phyloP scores from a whole-genome alignment of 2,888 invertebrate genomes.

The Sialis fuliginosa region DNA sequence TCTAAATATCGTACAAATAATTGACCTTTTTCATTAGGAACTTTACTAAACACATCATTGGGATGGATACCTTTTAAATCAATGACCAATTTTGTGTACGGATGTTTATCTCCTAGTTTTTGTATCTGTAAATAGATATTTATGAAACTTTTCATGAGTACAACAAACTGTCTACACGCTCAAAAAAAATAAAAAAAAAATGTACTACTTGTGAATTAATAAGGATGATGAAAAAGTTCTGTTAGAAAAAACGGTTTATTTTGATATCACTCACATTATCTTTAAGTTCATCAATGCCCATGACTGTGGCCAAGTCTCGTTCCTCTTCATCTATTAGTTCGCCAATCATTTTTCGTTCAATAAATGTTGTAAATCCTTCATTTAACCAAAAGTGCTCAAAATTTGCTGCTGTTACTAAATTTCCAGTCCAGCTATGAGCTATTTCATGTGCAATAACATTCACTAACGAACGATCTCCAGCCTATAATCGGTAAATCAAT shows the following conservation, averaged over 20 bases:
- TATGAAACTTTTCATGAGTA: background rate
- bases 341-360: slow-evolving; percentile 72
- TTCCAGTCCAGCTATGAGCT: slow-evolving; percentile 90
- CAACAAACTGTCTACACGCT: slow-evolving; percentile 18
- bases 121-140: slow-evolving; percentile 24
- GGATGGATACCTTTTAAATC: slow-evolving; percentile 68
- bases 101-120: slow-evolving; percentile 40
- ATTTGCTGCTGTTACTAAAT: slow-evolving; percentile 81
- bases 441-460: slow-evolving; percentile 91
- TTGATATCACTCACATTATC: slow-evolving; percentile 44
- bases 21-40: slow-evolving; percentile 89
- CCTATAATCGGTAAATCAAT: slow-evolving; percentile 31
- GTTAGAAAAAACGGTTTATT: background rate
- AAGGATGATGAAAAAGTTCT: background rate
- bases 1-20: slow-evolving; percentile 79
- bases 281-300: slow-evolving; percentile 56
- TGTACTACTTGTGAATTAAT: background rate
- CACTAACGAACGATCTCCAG: slow-evolving; percentile 80
- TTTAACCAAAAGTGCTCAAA: slow-evolving; percentile 97
- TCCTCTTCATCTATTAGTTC: slow-evolving; percentile 43
- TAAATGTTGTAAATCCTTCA: slow-evolving; percentile 86
- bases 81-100: slow-evolving; percentile 61
- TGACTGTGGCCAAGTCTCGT: slow-evolving; percentile 65
- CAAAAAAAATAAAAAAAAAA: background rate
- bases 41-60: slow-evolving; percentile 76